Percentiles rank a stretch among this genome's conserved stretches.
Evolutionary conservation across 2,888 invertebrate species (phyloP).

Genomic region (Leuctra nigra): DNA sequence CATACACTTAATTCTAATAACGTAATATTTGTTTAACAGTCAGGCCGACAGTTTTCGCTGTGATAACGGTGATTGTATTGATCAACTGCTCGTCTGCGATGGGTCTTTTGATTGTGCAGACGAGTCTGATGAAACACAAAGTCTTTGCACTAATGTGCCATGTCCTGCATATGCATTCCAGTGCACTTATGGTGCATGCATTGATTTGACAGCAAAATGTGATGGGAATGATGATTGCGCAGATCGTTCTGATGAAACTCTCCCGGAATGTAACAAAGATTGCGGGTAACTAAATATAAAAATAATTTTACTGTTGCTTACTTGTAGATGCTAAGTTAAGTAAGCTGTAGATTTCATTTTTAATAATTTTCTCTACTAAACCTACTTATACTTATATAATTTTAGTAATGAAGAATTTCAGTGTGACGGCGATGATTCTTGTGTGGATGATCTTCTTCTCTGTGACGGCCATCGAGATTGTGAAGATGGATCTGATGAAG

Average conservation of each 20-base stretch:
- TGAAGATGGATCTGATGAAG: constrained; percentile 44
- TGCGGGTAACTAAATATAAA: too few relatives aligned
- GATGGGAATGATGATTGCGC: constrained; percentile 32
- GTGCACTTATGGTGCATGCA: constrained; percentile 33
- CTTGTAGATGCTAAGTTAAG: too few relatives aligned
- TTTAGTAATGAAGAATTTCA: constrained; percentile 29
- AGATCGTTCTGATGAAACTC: constrained; percentile 33
- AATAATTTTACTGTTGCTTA: too few relatives aligned
- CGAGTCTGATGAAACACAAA: constrained; percentile 20
- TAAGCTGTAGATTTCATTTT: too few relatives aligned
- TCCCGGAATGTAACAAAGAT: constrained; percentile 11
- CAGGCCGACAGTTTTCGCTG: constrained; percentile 17
- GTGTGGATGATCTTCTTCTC: constrained; percentile 38
- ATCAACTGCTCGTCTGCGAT: constrained; percentile 18
- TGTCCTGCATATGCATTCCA: constrained; percentile 29
- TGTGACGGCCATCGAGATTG: constrained; percentile 45
- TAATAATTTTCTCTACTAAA: too few relatives aligned
- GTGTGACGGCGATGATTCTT: constrained; percentile 38
- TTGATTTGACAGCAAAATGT: constrained; percentile 30
- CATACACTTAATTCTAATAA: too few relatives aligned
- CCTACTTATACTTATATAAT: too few relatives aligned
- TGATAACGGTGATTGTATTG: constrained; percentile 22
- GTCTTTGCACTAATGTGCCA: neutral
- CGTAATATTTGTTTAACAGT: neutral
- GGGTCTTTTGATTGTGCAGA: constrained; percentile 21